These are phyloP conservation scores for Catostylus mosaicus DNA, from an alignment of 30 jellyfish, hydroid and myxozoan species.

Conservation along the genomic window DNA sequence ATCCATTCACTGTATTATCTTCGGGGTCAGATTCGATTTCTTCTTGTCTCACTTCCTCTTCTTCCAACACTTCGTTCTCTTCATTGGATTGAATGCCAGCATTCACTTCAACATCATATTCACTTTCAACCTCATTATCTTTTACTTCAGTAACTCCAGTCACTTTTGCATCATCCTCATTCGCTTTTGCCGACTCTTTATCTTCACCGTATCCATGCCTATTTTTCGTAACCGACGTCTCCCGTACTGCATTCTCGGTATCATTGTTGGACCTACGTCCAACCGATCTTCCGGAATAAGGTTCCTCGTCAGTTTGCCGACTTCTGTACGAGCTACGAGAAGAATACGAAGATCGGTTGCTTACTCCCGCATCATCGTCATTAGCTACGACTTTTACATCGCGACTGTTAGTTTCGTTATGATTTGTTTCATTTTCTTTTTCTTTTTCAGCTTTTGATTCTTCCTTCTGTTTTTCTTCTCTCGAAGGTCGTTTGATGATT, in stretches of 20 bases:
- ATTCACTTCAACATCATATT: conserved; percentile 3
- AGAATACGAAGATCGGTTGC: not conserved
- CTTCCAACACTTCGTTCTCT: conserved; percentile 14
- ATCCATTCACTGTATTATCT: conserved; percentile 36
- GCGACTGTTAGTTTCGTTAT: not conserved
- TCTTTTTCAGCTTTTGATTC: conserved; percentile 25
- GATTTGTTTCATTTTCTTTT: not conserved
- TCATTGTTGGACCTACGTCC: not conserved
- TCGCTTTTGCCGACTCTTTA: not conserved
- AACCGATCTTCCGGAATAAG: not conserved
- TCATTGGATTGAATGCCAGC: conserved; percentile 8
- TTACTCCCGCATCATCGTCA: not conserved
- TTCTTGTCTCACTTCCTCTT: conserved; percentile 17
- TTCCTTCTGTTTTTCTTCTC: conserved; percentile 11
- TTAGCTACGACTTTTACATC: not conserved
- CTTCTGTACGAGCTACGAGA: conserved; percentile 15
- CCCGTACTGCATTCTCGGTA: not conserved
- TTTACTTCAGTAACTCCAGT: too few relatives aligned
- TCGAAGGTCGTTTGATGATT: conserved; percentile 25
- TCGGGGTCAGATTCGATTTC: conserved; percentile 29
- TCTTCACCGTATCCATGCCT: not conserved
- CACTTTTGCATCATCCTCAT: not conserved
- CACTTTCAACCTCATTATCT: conserved; percentile 12
- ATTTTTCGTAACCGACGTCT: not conserved
- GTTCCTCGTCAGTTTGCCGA: not conserved